Evolutionary conservation across 2,113 vertebrate species (phyloP).

Genomic region (Pongo abelii): DNA sequence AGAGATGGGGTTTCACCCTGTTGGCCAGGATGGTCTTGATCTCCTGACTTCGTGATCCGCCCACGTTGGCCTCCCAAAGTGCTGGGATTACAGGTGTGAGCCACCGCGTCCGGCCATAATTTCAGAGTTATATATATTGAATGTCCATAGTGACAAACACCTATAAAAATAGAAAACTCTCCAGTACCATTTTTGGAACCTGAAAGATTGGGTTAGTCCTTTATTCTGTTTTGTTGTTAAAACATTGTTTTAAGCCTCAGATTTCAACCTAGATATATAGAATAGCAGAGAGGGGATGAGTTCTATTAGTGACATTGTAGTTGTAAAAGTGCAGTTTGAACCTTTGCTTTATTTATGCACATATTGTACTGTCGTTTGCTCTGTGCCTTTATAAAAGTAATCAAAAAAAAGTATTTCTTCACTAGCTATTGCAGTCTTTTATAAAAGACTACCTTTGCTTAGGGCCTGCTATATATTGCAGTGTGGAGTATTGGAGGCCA

Average conservation of each 20-base stretch:
- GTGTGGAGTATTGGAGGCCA: background rate
- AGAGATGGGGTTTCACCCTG: too few relatives aligned
- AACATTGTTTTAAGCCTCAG: slow-evolving; percentile 14
- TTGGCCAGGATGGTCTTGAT: too few relatives aligned
- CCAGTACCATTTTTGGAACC: background rate
- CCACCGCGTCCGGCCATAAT: too few relatives aligned
- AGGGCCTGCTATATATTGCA: background rate
- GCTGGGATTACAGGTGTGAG: too few relatives aligned
- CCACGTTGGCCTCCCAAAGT: too few relatives aligned
- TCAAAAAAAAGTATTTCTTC: background rate
- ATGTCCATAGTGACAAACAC: background rate
- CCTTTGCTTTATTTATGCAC: background rate
- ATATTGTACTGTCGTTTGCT: background rate
- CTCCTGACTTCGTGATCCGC: too few relatives aligned
- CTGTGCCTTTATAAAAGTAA: background rate
- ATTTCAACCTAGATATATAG: background rate
- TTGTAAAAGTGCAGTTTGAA: background rate
- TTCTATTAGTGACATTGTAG: background rate
- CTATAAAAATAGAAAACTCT: background rate
- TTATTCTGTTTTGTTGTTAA: slow-evolving; percentile 31
- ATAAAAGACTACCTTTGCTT: background rate
- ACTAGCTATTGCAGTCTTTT: background rate
- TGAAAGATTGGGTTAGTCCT: background rate
- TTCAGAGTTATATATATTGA: background rate
- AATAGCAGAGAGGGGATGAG: background rate